phyloP scores from a whole-genome alignment of 2,797 vertebrate species.

The Notolabrus celidotus region DNA sequence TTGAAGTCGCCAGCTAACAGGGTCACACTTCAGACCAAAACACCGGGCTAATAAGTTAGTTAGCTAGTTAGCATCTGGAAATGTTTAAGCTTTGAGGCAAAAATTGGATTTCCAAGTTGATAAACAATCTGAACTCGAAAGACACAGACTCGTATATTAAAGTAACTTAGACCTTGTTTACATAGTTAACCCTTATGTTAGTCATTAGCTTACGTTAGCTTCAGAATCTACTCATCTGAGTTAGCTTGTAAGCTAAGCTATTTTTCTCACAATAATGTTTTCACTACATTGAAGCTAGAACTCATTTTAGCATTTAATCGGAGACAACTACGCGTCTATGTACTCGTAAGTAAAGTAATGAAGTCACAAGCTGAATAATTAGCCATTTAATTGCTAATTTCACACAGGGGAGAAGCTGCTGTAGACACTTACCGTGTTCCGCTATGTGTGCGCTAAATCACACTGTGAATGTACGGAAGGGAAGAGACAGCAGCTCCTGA shows the following conservation, averaged over 20 bases:
- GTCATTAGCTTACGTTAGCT: conserved; percentile 67
- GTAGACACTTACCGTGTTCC: conserved; percentile 74
- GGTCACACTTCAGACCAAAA: no score
- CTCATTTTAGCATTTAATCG: not conserved
- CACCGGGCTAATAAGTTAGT: conserved; percentile 62
- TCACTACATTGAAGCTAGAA: not conserved
- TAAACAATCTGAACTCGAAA: not conserved
- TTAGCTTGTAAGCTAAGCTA: conserved; percentile 68
- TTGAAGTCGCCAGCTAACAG: no score
- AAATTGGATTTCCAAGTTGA: fast-evolving
- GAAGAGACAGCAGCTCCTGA: conserved; percentile 37
- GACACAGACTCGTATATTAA: not conserved
- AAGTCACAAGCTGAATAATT: not conserved
- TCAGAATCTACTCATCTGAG: conserved; percentile 17
- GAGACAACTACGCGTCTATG: fast-evolving
- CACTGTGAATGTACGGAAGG: conserved; percentile 67
- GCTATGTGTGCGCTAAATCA: conserved; percentile 68
- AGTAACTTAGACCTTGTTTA: conserved; percentile 11
- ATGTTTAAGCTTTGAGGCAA: fast-evolving
- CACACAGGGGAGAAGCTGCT: conserved; percentile 1
- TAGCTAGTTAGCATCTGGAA: conserved; percentile 57
- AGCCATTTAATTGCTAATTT: conserved; percentile 1
- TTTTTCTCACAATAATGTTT: conserved; percentile 23
- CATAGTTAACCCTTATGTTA: conserved; percentile 47
- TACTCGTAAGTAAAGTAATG: not conserved